Base-by-base conservation (phyloP, 2,797 vertebrate genomes). In the Hybognathus amarus region DNA sequence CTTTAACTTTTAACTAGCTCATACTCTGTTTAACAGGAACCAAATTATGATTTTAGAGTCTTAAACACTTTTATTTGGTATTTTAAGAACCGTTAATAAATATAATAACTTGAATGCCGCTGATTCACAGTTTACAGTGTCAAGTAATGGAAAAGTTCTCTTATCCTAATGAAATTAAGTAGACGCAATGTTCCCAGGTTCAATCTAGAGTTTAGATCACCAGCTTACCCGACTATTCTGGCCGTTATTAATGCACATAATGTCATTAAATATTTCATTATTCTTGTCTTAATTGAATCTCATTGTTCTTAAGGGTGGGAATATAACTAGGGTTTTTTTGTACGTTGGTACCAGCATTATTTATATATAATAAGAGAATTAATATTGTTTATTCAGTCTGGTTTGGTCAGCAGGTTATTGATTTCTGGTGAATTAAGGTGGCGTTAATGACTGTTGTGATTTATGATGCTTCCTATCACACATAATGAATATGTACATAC, bases 291-390 rank as follows among this genome's bases (percentile, higher is more conserved):
- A 75, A 56, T 68, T 67, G 15, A 22, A 75, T 81, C 22, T 22
- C 45, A 67, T 73, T 63, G 63, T 70, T 61, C 42, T 83, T 70
- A 30, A 76, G 12, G 61, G 27, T 83, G 68, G 61, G 76, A 42
- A 30, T 33, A 30, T 73, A 30, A 54, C 20, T 22, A 70, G 67
- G 61, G 24, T 42, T 54, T 59, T 70, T 70, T 77, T 77, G 22
- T 75, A 45, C 6, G 68, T n/a, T 79, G 47, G 47, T 27, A 67
- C 70, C 67, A 87, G 85, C 75, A 68, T 38, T 5, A 7, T 54
- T 30, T 82, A 75, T 83, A 66, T 33, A 85, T 82, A 82, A 36
- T 24, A 33, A 30, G 42, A 78, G 40, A 50, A 18, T 38, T 56
- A 68, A 47, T 50, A 80, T 77, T 54, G 12, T 36, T 15, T 56